Evolutionary conservation across 2,113 vertebrate species (phyloP).

Genomic region (Microcebus tavaratra): DNA sequence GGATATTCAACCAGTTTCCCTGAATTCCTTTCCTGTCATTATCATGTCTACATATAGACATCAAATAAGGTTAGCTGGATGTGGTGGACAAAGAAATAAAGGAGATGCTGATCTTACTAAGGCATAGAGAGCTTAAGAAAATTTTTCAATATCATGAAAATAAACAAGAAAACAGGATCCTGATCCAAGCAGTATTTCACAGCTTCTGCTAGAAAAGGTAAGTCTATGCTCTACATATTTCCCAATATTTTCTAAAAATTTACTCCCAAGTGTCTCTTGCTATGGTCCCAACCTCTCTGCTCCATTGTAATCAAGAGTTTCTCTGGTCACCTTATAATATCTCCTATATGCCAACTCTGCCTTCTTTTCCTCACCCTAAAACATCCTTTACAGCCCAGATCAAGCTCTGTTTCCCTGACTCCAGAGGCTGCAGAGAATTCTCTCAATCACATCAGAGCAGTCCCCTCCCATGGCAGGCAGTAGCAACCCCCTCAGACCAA

Average conservation of each 20-base stretch:
- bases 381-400: background rate
- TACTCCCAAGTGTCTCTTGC: background rate
- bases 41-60: background rate
- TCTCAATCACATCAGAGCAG: background rate
- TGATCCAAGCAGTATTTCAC: background rate
- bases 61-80: background rate
- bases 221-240: background rate
- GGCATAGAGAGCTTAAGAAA: background rate
- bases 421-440: background rate
- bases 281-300: background rate
- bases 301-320: background rate
- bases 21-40: background rate
- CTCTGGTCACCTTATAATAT: background rate
- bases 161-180: background rate
- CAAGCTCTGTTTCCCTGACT: background rate
- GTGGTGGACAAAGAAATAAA: background rate
- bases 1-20: background rate
- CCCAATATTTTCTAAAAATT: background rate
- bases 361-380: background rate
- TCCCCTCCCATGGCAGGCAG: background rate
- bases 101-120: background rate
- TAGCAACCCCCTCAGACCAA: background rate
- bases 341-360: background rate
- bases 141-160: background rate
- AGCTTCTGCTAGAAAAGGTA: background rate